phyloP scores from a whole-genome alignment of 2,888 invertebrate species.

The Cerastis rubricosa region DNA sequence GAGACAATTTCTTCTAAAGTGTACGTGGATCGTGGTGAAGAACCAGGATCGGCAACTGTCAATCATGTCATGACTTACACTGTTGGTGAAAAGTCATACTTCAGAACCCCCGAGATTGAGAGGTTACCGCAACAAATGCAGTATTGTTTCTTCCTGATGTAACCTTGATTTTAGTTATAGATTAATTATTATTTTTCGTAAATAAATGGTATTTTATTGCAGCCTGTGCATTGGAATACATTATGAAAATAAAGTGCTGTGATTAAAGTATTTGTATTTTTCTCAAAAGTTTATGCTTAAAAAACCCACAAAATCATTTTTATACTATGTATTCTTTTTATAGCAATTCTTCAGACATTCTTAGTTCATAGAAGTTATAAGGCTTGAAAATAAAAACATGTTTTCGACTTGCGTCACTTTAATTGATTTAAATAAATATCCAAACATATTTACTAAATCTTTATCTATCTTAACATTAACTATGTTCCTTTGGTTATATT shows the following conservation, averaged over 20 bases:
- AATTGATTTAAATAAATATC: slow-evolving; percentile 80
- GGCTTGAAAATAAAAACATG: slow-evolving; percentile 6
- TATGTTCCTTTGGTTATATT: slow-evolving; percentile 72
- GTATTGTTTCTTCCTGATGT: slow-evolving; percentile 84
- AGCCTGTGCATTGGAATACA: not conserved
- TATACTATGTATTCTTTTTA: not conserved
- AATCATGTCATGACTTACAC: slow-evolving; percentile 87
- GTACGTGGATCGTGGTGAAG: slow-evolving; percentile 81
- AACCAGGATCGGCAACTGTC: slow-evolving; percentile 83
- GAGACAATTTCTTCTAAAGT: slow-evolving; percentile 84
- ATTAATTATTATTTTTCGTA: slow-evolving; percentile 45
- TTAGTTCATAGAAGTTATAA: not conserved
- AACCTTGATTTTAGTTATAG: slow-evolving; percentile 54
- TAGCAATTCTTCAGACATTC: not conserved
- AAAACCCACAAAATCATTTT: not conserved
- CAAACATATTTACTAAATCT: slow-evolving; percentile 74
- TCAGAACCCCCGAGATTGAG: slow-evolving; percentile 82
- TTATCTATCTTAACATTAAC: slow-evolving; percentile 54
- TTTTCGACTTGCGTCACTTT: slow-evolving; percentile 63
- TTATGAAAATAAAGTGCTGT: slow-evolving; percentile 31
- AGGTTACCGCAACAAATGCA: slow-evolving; percentile 86
- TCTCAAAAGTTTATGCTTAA: not conserved
- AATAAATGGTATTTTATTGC: slow-evolving; percentile 46
- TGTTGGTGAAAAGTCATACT: slow-evolving; percentile 84
- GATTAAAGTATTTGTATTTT: slow-evolving; percentile 6